Base-by-base conservation (phyloP, 2,888 invertebrate species). In the Apotomis betuletana region DNA sequence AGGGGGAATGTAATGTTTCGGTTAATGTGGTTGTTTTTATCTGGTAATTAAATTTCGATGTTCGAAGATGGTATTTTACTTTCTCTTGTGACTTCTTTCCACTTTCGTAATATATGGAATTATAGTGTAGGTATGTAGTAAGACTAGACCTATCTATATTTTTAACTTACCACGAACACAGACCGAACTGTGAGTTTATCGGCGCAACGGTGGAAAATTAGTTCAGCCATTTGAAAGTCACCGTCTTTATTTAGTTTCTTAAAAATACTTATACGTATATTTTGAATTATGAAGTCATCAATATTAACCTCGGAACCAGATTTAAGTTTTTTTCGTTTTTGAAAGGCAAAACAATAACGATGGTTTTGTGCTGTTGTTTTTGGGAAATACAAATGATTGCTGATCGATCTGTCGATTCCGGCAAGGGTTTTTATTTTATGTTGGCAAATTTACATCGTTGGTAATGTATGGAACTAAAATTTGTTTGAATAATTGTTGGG, bases 361-460 rank as follows among this genome's bases (percentile, higher is more conserved):
- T 15, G 54, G 44, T 8, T 52, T 41, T 38, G 10, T 52, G 54
- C 64, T 41, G 54, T 64, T 55, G 64, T 64, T 64, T 54, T 64
- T 64, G 10, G 64, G 44, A 44, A 55, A 44, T 8, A 64, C 64
- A 64, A 64, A 64, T 64, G 44, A 64, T 55, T 54, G 63, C 44
- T 54, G 64, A 64, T 64, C 64, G 64, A 64, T 64, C 64, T 44
- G 64, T 64, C 64, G 64, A 27, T 44, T 46, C 64, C 54, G 63
- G 61, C 49, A 44, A 54, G 55, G 41, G 64, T 10, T 64, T 64
- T 64, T 64, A 64, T 64, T 64, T 64, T 64, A 54, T 55, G 6
- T 4, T 38, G 52, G 54, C 27, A 41, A 44, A 64, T 55, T 64
- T 64, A 63, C 41, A 63, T 52, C 36, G 27, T 5, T 27, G 10